These are phyloP conservation scores for Chloroclystis v-ata DNA, from an alignment of 2,888 invertebrate genomes.

Conservation along the genomic window DNA sequence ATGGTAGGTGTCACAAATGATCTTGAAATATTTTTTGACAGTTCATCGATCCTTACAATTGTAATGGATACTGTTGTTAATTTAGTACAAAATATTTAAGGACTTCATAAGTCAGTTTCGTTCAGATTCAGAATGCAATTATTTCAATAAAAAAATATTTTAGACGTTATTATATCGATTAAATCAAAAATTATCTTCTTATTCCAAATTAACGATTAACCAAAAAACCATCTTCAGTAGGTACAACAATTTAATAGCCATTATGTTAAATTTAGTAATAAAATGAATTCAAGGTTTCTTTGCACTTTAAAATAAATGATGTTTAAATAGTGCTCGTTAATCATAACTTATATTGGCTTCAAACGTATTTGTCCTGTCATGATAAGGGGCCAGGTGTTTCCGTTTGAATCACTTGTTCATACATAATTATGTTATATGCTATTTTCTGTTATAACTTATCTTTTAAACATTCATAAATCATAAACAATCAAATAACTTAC, in stretches of 20 bases:
- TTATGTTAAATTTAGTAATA: neutral
- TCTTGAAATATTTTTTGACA: conserved; percentile 57
- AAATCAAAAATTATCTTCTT: too few relatives aligned
- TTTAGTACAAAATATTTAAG: too few relatives aligned
- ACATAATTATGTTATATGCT: too few relatives aligned
- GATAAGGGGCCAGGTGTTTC: conserved; percentile 21
- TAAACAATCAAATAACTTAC: too few relatives aligned
- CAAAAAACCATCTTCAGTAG: too few relatives aligned
- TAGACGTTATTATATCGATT: too few relatives aligned
- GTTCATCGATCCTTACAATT: conserved; percentile 59
- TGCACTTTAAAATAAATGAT: conserved; percentile 14
- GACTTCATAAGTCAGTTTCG: too few relatives aligned
- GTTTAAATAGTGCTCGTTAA: conserved; percentile 12
- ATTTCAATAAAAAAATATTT: too few relatives aligned
- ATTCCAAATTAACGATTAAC: too few relatives aligned
- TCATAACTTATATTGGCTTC: conserved; percentile 18
- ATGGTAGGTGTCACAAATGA: conserved; percentile 63
- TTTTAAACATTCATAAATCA: neutral
- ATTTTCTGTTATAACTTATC: too few relatives aligned
- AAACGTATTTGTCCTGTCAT: conserved; percentile 11
- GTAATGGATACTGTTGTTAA: conserved; percentile 1
- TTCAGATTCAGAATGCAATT: too few relatives aligned
- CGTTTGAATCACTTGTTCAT: conserved; percentile 3
- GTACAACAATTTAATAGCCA: too few relatives aligned
- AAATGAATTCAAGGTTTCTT: conserved; percentile 19